Base-by-base conservation (phyloP, 2,113 vertebrate genomes). In the Balaenoptera acutorostrata region DNA sequence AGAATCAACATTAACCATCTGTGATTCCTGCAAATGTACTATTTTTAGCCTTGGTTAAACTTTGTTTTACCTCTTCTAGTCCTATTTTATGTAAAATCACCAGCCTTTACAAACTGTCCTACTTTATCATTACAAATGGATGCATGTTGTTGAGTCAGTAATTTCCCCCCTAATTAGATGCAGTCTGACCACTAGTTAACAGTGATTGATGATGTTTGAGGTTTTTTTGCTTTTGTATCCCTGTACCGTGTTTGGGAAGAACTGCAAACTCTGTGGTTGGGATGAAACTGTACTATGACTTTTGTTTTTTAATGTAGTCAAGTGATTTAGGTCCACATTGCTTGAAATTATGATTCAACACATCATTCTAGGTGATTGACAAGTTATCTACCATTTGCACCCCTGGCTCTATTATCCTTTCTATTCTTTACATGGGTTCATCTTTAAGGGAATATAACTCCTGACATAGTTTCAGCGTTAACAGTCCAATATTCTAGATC, bases 391-490 rank as follows among this genome's bases (percentile, higher is more conserved):
- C 46, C 61, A 87, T 46, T 69, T 86, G 66, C 20, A 83, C 36
- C 29, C 15, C 12, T 68, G 49, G 59, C 68, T 75, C 84, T 82
- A 29, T 39, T 46, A 88, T 68, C 63, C 31, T 55, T 95, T 72
- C 75, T 97, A 14, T 63, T 90, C 61, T 93, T 95, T 88, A 91
- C 36, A 31, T 46, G 20, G 11, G 59, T 71, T 97, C 33, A 59
- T 66, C 44, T 92, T 91, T 85, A 95, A 78, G 77, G 36, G 25
- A 95, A 46, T 71, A 23, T 13, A 64, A 71, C 29, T 81, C 93
- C 27, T 41, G 61, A 85, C 29, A 93, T 27, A 36, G 57, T 82
- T 93, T 74, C 81, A 86, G 6, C 3, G 4, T 81, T 44, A 80
- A 66, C 4, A 90, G 66, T 82, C 72, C 14, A 63, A 18, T 77